Conservation (phyloP, 2,888 invertebrate species). For the Philhelius pedissequus region DNA sequence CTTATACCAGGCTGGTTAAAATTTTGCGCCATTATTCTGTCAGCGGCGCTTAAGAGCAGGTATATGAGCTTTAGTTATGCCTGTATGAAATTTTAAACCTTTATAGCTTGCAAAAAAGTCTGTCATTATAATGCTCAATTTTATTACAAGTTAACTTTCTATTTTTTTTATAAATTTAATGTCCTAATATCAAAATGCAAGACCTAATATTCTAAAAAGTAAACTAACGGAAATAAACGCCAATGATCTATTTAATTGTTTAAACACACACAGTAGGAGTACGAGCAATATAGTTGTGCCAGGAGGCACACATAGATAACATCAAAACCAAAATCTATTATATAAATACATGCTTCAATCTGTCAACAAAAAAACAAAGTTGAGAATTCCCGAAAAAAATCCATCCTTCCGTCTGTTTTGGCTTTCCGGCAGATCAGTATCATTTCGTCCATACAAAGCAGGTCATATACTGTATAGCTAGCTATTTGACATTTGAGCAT, state of each 20-base stretch:
- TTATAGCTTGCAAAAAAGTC: too few relatives aligned
- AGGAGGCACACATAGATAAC: not conserved
- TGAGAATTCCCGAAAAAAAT: not conserved
- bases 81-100: too few relatives aligned
- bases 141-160: too few relatives aligned
- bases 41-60: too few relatives aligned
- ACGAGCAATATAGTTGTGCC: not conserved
- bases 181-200: not conserved
- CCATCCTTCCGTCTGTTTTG: constrained; percentile 38
- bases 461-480: too few relatives aligned
- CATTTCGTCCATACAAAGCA: not conserved
- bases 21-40: too few relatives aligned
- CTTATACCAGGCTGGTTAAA: too few relatives aligned
- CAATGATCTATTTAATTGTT: constrained; percentile 43
- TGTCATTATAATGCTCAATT: too few relatives aligned
- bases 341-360: not conserved
- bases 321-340: not conserved
- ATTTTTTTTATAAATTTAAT: too few relatives aligned
- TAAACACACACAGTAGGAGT: not conserved
- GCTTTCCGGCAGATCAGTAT: constrained; percentile 43
- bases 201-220: not conserved
- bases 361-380: not conserved
- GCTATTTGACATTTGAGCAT: not conserved
- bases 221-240: constrained; percentile 9
- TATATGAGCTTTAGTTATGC: too few relatives aligned